A percentile compares a stretch with the other conserved stretches of the same genome.
These are phyloP conservation scores for Cantharis rustica DNA, from an alignment of 2,888 invertebrate genomes.

Conservation along the genomic window DNA sequence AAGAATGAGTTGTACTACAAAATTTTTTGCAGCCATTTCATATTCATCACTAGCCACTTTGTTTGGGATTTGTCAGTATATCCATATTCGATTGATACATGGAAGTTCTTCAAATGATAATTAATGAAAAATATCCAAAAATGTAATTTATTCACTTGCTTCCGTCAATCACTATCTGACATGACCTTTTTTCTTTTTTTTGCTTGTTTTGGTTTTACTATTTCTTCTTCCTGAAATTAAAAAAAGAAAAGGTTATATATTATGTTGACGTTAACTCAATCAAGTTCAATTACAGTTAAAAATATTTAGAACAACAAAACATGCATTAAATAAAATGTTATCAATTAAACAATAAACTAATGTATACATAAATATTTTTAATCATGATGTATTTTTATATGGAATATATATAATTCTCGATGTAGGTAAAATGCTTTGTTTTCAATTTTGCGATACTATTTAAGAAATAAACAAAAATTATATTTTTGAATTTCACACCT, in stretches of 20 bases:
- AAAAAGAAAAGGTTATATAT: neutral
- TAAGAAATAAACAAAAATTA: neutral
- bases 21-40: neutral
- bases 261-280: neutral
- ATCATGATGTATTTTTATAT: neutral
- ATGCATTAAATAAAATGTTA: neutral
- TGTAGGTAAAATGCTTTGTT: neutral
- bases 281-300: neutral
- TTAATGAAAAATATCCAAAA: neutral
- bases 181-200: constrained; percentile 91
- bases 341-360: neutral
- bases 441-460: neutral
- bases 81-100: neutral
- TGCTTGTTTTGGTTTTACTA: constrained; percentile 87
- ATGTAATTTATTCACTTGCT: constrained; percentile 33
- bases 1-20: neutral
- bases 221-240: constrained; percentile 77
- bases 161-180: constrained; percentile 90
- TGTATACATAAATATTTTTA: neutral
- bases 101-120: neutral
- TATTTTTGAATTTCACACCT: neutral
- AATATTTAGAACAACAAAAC: neutral
- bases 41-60: neutral
- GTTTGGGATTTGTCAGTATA: neutral
- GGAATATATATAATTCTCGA: neutral